A percentile compares a stretch with the other conserved stretches of the same genome.
Conservation (phyloP, 2,797 vertebrate genomes). For the Malacoraja senta region DNA sequence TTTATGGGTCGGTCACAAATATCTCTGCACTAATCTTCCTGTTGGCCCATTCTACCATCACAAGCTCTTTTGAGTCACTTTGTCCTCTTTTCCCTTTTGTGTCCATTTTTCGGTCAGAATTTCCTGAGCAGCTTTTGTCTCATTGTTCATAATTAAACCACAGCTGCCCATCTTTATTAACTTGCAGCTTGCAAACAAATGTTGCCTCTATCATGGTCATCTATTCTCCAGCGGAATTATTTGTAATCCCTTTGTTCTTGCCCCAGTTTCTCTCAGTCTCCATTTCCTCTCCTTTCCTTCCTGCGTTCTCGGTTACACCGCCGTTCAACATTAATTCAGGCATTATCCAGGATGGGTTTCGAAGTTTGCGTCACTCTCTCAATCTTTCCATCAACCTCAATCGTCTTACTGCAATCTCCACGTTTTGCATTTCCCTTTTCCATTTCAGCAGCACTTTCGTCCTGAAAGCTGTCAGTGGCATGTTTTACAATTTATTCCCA, state of each 20-base stretch:
- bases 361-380: background rate
- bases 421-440: background rate
- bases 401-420: background rate
- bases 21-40: background rate
- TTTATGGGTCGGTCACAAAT: background rate
- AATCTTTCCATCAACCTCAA: background rate
- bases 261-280: background rate
- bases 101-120: background rate
- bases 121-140: background rate
- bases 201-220: background rate
- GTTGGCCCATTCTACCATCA: background rate
- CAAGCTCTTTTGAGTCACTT: background rate
- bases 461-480: background rate
- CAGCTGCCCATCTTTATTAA: background rate
- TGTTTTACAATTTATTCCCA: background rate
- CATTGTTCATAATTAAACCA: background rate
- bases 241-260: background rate
- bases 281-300: background rate
- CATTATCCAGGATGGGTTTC: background rate
- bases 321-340: background rate
- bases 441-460: background rate
- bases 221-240: background rate
- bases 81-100: background rate
- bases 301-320: background rate
- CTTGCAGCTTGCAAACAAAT: background rate